Conservation (phyloP, 2,113 vertebrate genomes). For the Labeo catla region DNA sequence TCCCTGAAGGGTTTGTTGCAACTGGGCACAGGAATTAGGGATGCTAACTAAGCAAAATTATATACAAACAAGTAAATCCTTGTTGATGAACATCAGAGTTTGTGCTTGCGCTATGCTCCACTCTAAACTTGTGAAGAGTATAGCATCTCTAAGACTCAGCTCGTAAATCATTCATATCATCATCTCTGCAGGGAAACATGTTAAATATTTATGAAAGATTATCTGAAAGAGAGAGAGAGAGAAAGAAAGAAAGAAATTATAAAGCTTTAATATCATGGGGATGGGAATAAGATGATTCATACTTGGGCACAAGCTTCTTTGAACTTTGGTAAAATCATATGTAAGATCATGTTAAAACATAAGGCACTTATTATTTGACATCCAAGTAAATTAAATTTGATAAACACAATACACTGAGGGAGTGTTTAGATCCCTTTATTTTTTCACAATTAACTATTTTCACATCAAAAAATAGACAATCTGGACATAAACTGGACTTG, state of each 20-base stretch:
- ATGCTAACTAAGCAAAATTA: background rate
- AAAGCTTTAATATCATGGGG: background rate
- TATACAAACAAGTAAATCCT: background rate
- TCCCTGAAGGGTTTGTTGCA: background rate
- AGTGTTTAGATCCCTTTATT: background rate
- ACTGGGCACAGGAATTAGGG: background rate
- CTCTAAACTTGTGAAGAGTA: background rate
- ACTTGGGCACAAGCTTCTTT: background rate
- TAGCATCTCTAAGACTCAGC: background rate
- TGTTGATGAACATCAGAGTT: background rate
- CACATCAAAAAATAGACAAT: background rate
- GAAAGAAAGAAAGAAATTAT: background rate
- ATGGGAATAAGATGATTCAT: background rate
- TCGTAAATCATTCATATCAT: constrained; percentile 1
- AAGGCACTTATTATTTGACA: background rate
- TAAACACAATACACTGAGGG: background rate
- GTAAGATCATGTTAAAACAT: background rate
- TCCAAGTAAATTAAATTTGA: background rate
- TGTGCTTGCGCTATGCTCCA: background rate
- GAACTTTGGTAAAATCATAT: background rate
- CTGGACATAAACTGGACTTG: background rate
- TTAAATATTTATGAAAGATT: constrained; percentile 6
- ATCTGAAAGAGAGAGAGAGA: background rate
- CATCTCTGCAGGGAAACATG: background rate
- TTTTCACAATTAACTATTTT: background rate